Percentiles rank a stretch among this genome's conserved stretches.
phyloP scores from a whole-genome alignment of 1,140 invertebrate genomes.

The Drosophila seguyi region DNA sequence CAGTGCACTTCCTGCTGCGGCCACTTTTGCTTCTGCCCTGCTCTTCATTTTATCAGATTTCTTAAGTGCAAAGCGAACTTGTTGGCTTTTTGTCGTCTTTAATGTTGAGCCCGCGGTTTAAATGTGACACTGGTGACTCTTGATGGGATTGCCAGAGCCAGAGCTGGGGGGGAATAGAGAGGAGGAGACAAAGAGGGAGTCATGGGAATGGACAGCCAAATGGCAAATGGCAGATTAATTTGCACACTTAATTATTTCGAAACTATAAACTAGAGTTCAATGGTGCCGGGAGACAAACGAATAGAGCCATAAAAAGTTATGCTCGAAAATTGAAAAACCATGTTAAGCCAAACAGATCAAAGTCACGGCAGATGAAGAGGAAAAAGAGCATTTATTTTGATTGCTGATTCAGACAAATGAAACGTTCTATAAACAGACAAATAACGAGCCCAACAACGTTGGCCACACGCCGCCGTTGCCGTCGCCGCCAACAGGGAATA shows the following conservation, averaged over 20 bases:
- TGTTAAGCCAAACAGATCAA: conserved; percentile 63
- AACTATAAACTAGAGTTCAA: conserved; percentile 50
- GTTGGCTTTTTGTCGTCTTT: conserved; percentile 84
- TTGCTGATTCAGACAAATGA: conserved; percentile 77
- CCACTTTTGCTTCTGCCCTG: conserved; percentile 30
- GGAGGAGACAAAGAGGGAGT: too few relatives aligned
- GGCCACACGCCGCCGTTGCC: conserved; percentile 56
- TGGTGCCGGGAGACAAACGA: conserved; percentile 41
- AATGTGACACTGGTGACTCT: conserved; percentile 79
- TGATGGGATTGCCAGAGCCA: conserved; percentile 69
- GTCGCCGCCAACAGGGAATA: background rate
- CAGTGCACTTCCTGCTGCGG: conserved; percentile 6
- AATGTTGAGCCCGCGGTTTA: conserved; percentile 77
- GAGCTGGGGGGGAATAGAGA: too few relatives aligned
- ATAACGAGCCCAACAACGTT: conserved; percentile 46
- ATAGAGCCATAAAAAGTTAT: conserved; percentile 78
- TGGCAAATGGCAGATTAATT: conserved; percentile 60
- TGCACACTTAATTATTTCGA: conserved; percentile 54
- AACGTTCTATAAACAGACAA: conserved; percentile 74
- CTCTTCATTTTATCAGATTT: conserved; percentile 74
- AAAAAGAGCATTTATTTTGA: conserved; percentile 63
- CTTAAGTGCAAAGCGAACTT: conserved; percentile 84
- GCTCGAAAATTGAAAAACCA: conserved; percentile 78
- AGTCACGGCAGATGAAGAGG: conserved; percentile 16
- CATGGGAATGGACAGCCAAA: conserved; percentile 59